These are phyloP conservation scores for Scaptomyza montana DNA, from an alignment of 1,140 invertebrate genomes.

Conservation along the genomic window DNA sequence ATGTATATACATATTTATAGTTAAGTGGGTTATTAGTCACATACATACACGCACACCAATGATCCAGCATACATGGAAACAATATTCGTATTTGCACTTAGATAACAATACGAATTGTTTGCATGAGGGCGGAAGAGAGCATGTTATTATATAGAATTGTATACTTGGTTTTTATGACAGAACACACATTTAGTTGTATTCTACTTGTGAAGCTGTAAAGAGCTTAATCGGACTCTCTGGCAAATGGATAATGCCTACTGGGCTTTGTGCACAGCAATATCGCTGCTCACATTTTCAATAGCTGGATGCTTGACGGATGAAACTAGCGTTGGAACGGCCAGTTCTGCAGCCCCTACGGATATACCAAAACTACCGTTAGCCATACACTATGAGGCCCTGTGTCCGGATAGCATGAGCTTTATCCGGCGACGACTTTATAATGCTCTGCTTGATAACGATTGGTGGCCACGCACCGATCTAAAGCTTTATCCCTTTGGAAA, in stretches of 20 bases:
- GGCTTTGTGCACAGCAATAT: conserved; percentile 7
- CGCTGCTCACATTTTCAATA: conserved; percentile 19
- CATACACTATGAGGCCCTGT: conserved; percentile 78
- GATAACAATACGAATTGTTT: conserved; percentile 19
- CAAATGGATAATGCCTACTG: conserved; percentile 43
- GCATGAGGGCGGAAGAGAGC: conserved; percentile 3
- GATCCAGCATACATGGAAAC: neutral
- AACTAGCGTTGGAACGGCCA: conserved; percentile 4
- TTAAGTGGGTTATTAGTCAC: no score
- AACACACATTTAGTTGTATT: conserved; percentile 52
- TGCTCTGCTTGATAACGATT: conserved; percentile 54
- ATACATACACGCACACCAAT: neutral
- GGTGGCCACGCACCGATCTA: conserved; percentile 62
- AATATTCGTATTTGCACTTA: conserved; percentile 5
- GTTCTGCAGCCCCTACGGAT: neutral
- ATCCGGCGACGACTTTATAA: conserved; percentile 58
- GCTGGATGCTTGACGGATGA: conserved; percentile 12
- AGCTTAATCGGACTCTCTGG: conserved; percentile 10
- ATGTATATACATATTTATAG: no score
- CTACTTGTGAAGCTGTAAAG: conserved; percentile 51
- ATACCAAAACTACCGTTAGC: conserved; percentile 45
- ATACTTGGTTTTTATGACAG: neutral
- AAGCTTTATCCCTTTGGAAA: conserved; percentile 80
- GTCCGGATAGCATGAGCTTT: conserved; percentile 75
- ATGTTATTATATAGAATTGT: conserved; percentile 1